Evolutionary conservation across 2,113 vertebrate genomes (phyloP), one percentile per base, ranked within the genome.

Genomic region (Clarias batrachus): DNA sequence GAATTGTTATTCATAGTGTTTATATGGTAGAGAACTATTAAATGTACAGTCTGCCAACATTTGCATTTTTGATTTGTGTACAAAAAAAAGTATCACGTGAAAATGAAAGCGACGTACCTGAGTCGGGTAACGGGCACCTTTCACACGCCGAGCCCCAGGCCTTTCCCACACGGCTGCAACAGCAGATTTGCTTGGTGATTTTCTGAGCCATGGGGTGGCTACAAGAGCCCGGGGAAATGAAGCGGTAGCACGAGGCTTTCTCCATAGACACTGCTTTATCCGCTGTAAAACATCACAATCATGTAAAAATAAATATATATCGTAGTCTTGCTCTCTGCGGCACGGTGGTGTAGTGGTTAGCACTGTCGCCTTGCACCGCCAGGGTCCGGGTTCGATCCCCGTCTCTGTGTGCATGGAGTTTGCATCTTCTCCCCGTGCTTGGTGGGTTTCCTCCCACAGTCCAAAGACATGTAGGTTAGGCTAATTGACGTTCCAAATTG

Each of bases 181-280:
- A 96, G 91, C 95, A 96, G 87, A 96, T 95, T 91, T 95, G 95
- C 90, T 95, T 95, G 87, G 95, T 95, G 90, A 96, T 92, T 86
- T 94, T 93, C 81, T 93, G 93, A 13, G 89, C 25, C 9, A 96
- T 92, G 0, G 95, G 94, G 85, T 95, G 91, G 10, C 93, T 91
- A 85, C 93, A 93, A 16, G 90, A 52, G 21, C 83, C 86, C 0
- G 82, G 84, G 11, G 91, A 93, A 56, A 92, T 16, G 0, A 93
- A 95, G 1, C 95, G 88, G 89, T 95, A 96, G 91, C 95, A 96
- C 9, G 95, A 90, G 0, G 94, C 96, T 92, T 93, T 96, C 86
- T 95, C 95, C 93, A 95, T 93, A 0, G 97, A 99, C 87, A 99
- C 93, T 0, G 97, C 97, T 85, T 97, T 98, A 93, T 98, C 97